phyloP scores from a whole-genome alignment of 2,113 vertebrate genomes.

The Paedocypris sp. region DNA sequence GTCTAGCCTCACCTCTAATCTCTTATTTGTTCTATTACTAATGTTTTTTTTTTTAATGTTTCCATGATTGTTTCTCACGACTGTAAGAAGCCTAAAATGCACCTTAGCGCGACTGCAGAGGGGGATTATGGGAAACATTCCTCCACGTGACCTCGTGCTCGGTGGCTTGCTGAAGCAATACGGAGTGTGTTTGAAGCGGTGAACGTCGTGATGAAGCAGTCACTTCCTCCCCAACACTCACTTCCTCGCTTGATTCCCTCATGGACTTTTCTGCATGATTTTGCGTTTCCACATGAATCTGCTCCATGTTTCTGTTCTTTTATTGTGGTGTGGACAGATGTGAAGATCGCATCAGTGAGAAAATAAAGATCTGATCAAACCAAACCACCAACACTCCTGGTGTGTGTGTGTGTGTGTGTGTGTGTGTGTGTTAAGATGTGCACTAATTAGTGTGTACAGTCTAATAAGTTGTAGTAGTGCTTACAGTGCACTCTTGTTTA shows the following conservation, averaged over 20 bases:
- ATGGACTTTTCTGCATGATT: too few species aligned
- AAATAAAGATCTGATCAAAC: constrained; percentile 17
- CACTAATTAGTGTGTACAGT: too few species aligned
- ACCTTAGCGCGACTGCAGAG: constrained; percentile 4
- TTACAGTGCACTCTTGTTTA: too few species aligned
- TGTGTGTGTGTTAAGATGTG: too few species aligned
- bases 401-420: not conserved
- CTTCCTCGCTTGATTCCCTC: too few species aligned
- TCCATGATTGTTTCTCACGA: constrained; percentile 5
- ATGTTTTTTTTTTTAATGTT: constrained; percentile 10
- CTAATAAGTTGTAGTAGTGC: too few species aligned
- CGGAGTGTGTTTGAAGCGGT: too few species aligned
- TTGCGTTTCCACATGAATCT: too few species aligned
- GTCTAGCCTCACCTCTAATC: constrained; percentile 16
- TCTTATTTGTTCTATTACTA: constrained; percentile 18
- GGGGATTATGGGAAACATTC: not conserved
- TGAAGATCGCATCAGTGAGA: constrained; percentile 2
- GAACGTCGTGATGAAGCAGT: too few species aligned
- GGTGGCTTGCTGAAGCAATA: too few species aligned
- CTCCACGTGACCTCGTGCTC: not conserved
- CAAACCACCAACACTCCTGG: not conserved
- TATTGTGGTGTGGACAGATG: not conserved
- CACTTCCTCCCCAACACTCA: too few species aligned
- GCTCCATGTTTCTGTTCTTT: constrained; percentile 2
- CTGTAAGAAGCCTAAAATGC: constrained; percentile 14